Evolutionary conservation across 92 coral and sea anemone genomes (phyloP).

Genomic region (Meandrina meandrites): DNA sequence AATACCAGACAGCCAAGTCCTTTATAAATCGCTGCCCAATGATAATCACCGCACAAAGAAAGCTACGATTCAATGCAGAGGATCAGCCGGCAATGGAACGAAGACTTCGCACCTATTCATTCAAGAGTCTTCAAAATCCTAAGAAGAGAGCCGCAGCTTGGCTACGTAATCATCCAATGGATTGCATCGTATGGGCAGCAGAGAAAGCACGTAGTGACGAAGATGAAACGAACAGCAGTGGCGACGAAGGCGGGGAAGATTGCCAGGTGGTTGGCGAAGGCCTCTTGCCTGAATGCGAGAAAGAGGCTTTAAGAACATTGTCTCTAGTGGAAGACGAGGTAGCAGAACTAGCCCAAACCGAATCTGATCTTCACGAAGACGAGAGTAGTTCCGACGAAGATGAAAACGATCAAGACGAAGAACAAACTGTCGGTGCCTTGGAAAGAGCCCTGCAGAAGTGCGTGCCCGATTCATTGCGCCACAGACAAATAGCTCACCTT

Average conservation of each 20-base stretch:
- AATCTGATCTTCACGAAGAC: too few relatives aligned
- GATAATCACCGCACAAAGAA: constrained; percentile 16
- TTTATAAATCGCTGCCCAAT: constrained; percentile 36
- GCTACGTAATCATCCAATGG: background rate
- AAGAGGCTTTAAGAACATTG: too few relatives aligned
- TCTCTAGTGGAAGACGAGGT: background rate
- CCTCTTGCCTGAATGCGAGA: background rate
- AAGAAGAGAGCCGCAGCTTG: constrained; percentile 11
- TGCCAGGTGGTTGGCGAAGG: background rate
- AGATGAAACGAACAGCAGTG: too few relatives aligned
- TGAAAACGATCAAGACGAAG: too few relatives aligned
- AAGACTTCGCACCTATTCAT: background rate
- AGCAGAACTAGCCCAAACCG: background rate
- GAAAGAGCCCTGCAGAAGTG: too few relatives aligned
- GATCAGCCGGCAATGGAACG: constrained; percentile 3
- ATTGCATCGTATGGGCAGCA: constrained; percentile 2
- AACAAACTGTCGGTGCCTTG: too few relatives aligned
- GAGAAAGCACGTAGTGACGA: too few relatives aligned
- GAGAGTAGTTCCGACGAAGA: too few relatives aligned
- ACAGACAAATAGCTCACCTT: too few relatives aligned
- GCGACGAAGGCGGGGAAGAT: too few relatives aligned
- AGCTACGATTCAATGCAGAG: background rate
- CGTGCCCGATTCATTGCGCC: too few relatives aligned
- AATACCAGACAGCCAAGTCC: constrained; percentile 12
- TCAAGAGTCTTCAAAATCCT: background rate